Evolutionary conservation across 2,797 vertebrate genomes (phyloP).

Genomic region (Centropyge bicolor): DNA sequence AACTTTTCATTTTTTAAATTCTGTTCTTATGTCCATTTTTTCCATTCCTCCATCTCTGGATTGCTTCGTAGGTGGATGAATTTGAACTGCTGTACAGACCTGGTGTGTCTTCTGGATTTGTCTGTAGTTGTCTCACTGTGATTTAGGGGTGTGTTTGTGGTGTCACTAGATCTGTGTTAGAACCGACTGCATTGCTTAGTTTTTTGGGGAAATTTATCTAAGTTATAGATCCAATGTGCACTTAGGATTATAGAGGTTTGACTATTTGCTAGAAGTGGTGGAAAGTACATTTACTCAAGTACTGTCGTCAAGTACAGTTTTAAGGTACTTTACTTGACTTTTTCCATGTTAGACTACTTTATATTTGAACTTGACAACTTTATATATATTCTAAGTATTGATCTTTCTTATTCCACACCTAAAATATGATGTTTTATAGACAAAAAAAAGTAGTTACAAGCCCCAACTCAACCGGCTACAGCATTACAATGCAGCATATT

Average conservation of each 20-base stretch:
- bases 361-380: not conserved
- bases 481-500: not conserved
- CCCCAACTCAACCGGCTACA: not conserved
- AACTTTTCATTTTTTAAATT: not conserved
- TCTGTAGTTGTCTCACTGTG: conserved; percentile 54
- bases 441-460: not conserved
- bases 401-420: no score
- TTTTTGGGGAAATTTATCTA: not conserved
- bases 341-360: not conserved
- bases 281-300: not conserved
- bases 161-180: conserved; percentile 61
- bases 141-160: conserved; percentile 58
- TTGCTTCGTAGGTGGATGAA: conserved; percentile 78
- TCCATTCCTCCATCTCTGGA: conserved; percentile 50
- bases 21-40: conserved; percentile 22
- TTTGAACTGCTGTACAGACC: conserved; percentile 86
- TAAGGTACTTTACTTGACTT: not conserved
- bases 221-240: conserved; percentile 1
- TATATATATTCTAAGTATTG: no score
- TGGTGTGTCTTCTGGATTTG: conserved; percentile 81
- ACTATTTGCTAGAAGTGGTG: not conserved
- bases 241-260: not conserved
- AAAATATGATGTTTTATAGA: not conserved
- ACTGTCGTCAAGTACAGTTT: not conserved
- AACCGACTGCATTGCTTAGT: conserved; percentile 5